Evolutionary conservation across 1,140 invertebrate species (phyloP), one percentile per base, ranked within the genome.

Genomic region (Periplaneta americana): DNA sequence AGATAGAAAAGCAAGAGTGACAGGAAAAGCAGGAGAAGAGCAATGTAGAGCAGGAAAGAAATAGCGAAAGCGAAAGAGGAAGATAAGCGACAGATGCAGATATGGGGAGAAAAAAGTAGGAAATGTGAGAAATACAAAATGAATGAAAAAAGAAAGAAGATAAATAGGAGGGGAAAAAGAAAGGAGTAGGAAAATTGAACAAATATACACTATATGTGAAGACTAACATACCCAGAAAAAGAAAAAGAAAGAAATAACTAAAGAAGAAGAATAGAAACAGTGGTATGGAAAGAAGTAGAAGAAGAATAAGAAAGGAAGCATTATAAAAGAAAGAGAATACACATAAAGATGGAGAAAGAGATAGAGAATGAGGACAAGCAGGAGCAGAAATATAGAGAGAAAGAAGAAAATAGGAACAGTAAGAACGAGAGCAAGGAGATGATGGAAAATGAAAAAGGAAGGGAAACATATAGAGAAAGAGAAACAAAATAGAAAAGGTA

Each of bases 161-260:
- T 39, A 66, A 39, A 82, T 33, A 74, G 76, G 48, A 75, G 66
- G 39, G 74, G 81, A 82, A 75, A 78, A 57, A 79, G 81, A 78
- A 28, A 78, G 76, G 13, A n/a, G 13, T 10, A 33, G 13, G 13
- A 28, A 31, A 17, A 35, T 74, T 22, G 36, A 80, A 74, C n/a
- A 78, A 74, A 35, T 34, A 74, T 32, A 36, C 33, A 37, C n/a
- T 28, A 57, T 37, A 31, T 31, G 36, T 34, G 34, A 34, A 77
- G 34, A 34, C 32, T 48, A 13, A 75, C 33, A 74, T 75, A 48
- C 9, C 32, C 13, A 74, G 77, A 80, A 74, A 37, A 37, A 32
- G 48, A 57, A 57, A 77, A 79, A 74, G 34, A 57, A 66, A 77
- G 34, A 74, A 37, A 66, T 34, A 39, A 66, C 57, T 39, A 82